Conservation (phyloP, 2,797 vertebrate species). For the Pangasius sanitwongsei region DNA sequence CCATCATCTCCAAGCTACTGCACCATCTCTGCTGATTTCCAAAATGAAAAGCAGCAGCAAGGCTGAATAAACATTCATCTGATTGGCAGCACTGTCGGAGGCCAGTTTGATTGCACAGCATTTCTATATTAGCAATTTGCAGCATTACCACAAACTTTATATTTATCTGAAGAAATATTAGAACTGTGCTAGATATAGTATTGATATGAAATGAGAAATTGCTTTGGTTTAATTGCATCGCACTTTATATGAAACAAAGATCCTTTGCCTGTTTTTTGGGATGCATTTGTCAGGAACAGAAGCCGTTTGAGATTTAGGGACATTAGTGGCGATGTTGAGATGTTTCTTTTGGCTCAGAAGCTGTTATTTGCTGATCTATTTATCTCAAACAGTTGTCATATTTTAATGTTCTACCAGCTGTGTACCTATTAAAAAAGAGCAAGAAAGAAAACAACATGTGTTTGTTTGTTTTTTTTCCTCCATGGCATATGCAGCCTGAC, state of each 20-base stretch:
- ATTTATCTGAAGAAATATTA: slow-evolving; percentile 43
- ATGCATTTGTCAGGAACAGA: background rate
- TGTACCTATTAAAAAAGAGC: background rate
- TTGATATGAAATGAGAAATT: background rate
- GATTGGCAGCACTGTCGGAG: slow-evolving; percentile 81
- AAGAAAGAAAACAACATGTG: background rate
- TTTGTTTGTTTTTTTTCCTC: background rate
- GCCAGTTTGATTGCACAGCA: slow-evolving; percentile 77
- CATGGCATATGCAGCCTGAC: background rate
- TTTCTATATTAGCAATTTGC: slow-evolving; percentile 54
- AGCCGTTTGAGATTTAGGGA: slow-evolving; percentile 12
- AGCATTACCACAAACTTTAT: slow-evolving; percentile 47
- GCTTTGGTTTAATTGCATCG: slow-evolving; percentile 9
- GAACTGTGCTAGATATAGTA: slow-evolving; percentile 24
- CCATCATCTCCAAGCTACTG: slow-evolving; percentile 71
- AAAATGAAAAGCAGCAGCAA: slow-evolving; percentile 75
- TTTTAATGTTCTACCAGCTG: slow-evolving; percentile 25
- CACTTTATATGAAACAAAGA: slow-evolving; percentile 17
- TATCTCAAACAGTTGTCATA: slow-evolving; percentile 1
- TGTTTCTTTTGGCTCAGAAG: slow-evolving; percentile 7
- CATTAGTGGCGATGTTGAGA: background rate
- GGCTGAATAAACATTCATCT: slow-evolving; percentile 73
- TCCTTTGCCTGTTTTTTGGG: background rate
- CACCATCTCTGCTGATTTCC: slow-evolving; percentile 72
- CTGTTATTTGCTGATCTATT: slow-evolving; percentile 1